Percentiles rank a stretch among this genome's conserved stretches.
Evolutionary conservation across 1,140 invertebrate genomes (phyloP).

Genomic region (Paracyclopina nana): DNA sequence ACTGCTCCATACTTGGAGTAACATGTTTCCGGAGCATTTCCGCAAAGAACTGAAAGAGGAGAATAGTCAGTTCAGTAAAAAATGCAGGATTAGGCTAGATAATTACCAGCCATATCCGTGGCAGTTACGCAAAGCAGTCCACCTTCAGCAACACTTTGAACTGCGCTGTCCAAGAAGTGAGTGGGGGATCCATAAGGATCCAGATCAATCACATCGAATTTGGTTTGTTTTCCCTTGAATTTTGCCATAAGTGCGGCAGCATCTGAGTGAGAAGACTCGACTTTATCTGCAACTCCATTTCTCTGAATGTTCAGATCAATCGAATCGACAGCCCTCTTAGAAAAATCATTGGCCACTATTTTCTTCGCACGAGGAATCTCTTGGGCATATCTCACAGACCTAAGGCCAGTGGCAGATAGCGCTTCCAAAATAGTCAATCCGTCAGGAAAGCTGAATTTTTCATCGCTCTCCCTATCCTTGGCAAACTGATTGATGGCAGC

Average conservation of each 20-base stretch:
- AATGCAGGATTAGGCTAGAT: too few species aligned
- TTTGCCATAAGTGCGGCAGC: constrained; percentile 48
- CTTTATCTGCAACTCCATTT: constrained; percentile 4
- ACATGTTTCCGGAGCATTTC: constrained; percentile 83
- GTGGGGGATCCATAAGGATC: constrained; percentile 94
- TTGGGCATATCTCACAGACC: constrained; percentile 87
- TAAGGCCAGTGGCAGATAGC: constrained; percentile 75
- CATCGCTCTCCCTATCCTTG: too few species aligned
- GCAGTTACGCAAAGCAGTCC: constrained; percentile 81
- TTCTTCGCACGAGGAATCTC: constrained; percentile 61
- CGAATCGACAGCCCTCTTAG: constrained; percentile 25
- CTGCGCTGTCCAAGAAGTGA: constrained; percentile 74
- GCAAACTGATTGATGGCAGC: too few species aligned
- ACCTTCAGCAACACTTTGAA: constrained; percentile 54
- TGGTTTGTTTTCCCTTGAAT: constrained; percentile 40
- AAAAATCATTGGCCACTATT: constrained; percentile 86
- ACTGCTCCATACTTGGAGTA: constrained; percentile 83
- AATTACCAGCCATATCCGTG: constrained; percentile 90
- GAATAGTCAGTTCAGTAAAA: too few species aligned
- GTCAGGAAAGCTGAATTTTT: too few species aligned
- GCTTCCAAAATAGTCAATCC: constrained; percentile 77
- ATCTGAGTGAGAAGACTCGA: constrained; percentile 9
- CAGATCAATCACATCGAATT: constrained; percentile 77
- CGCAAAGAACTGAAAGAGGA: constrained; percentile 78
- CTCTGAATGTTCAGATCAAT: constrained; percentile 1